phyloP scores from a whole-genome alignment of 2,888 invertebrate genomes.

The Monoplex corrugatus region DNA sequence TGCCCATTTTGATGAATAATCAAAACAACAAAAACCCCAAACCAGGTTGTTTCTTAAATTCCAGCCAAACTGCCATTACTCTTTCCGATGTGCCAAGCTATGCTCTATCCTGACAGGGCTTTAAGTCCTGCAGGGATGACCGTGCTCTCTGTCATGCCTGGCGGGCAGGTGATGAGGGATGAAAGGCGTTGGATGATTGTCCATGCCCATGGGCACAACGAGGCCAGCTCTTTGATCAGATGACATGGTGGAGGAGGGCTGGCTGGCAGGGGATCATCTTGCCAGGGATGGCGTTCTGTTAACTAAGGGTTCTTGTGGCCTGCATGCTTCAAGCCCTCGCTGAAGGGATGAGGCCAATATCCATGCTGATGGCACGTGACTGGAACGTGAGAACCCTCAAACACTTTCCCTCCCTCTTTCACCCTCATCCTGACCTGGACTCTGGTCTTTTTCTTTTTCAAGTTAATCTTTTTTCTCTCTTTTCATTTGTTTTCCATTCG shows the following conservation, averaged over 20 bases:
- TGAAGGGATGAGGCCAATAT: background rate
- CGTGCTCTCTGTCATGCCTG: background rate
- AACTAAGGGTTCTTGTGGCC: background rate
- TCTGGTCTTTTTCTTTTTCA: background rate
- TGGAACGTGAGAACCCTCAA: background rate
- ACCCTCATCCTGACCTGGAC: background rate
- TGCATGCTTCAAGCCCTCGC: background rate
- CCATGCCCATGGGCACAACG: background rate
- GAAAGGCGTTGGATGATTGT: background rate
- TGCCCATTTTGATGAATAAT: too few species aligned
- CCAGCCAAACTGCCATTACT: background rate
- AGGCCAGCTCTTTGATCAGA: background rate
- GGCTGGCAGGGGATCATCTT: too few species aligned
- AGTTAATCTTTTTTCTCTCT: conserved; percentile 5
- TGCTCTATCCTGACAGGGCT: background rate
- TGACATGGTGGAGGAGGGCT: background rate
- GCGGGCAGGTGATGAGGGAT: background rate
- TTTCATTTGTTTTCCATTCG: background rate
- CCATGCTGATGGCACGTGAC: background rate
- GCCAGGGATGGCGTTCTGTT: too few species aligned
- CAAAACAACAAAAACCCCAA: too few species aligned
- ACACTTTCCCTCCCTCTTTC: background rate
- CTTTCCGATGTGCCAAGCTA: background rate
- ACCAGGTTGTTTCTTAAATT: background rate
- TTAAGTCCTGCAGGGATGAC: background rate